Conservation (phyloP, 2,797 vertebrate species). For the Ispidina picta region DNA sequence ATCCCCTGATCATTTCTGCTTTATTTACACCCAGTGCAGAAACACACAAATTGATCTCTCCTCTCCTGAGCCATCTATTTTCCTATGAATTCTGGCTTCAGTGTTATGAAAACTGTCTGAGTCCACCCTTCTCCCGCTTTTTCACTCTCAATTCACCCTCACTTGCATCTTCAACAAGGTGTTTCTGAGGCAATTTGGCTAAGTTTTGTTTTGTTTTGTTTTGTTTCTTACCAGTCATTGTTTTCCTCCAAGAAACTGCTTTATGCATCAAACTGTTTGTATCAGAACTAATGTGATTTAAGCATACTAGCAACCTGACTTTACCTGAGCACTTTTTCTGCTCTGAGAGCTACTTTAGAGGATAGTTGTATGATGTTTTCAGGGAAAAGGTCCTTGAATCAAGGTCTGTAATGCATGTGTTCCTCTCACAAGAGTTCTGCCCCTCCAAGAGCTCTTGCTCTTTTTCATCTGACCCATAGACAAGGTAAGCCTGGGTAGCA, state of each 20-base stretch:
- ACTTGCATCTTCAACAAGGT: background rate
- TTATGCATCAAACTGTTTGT: background rate
- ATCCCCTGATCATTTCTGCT: background rate
- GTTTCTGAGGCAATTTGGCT: background rate
- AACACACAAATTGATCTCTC: background rate
- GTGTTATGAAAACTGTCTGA: background rate
- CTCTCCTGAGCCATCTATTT: background rate
- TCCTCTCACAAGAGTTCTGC: background rate
- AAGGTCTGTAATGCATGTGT: background rate
- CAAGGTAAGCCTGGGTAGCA: background rate
- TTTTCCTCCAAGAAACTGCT: background rate
- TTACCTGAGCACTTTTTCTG: background rate
- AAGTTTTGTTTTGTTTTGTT: background rate
- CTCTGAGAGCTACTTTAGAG: background rate
- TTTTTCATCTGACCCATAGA: background rate
- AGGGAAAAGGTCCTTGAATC: background rate
- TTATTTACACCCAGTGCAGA: background rate
- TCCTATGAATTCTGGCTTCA: background rate
- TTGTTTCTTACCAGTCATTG: background rate
- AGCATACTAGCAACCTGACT: too few relatives aligned
- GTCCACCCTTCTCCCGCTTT: background rate
- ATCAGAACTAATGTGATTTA: background rate
- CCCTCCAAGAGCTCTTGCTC: background rate
- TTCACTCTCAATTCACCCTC: background rate
- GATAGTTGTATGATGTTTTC: background rate